These are phyloP conservation scores for Ardeotis arabs DNA, from an alignment of 2,113 vertebrate genomes.

Conservation along the genomic window DNA sequence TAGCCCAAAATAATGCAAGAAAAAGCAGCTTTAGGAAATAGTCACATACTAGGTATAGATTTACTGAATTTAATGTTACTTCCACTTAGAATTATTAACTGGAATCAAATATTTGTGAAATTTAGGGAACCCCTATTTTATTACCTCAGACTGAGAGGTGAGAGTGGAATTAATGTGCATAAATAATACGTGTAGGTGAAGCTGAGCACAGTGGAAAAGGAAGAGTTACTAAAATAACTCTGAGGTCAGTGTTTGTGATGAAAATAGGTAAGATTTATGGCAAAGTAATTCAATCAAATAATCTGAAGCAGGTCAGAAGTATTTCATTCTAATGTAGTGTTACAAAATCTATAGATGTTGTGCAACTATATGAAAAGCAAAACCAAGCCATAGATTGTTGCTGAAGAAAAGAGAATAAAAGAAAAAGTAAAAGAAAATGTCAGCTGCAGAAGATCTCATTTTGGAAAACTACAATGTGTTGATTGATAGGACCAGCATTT, in stretches of 20 bases:
- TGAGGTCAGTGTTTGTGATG: slow-evolving; percentile 20
- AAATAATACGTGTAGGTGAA: neutral
- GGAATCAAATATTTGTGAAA: neutral
- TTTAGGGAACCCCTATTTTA: neutral
- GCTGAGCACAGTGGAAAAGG: neutral
- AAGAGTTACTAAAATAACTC: slow-evolving; percentile 28
- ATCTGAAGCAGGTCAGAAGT: neutral
- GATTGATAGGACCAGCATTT: slow-evolving; percentile 72
- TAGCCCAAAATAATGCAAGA: neutral
- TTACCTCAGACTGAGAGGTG: neutral
- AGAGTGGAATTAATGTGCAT: slow-evolving; percentile 1
- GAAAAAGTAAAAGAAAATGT: slow-evolving; percentile 28
- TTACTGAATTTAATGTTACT: neutral
- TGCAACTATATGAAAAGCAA: slow-evolving; percentile 52
- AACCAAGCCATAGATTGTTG: slow-evolving; percentile 32
- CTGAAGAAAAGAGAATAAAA: slow-evolving; percentile 38
- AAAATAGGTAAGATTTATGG: slow-evolving; percentile 36
- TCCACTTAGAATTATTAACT: neutral
- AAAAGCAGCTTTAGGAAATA: neutral
- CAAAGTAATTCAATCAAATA: slow-evolving; percentile 49
- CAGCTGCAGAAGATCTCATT: slow-evolving; percentile 49
- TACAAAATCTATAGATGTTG: neutral
- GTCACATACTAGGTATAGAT: neutral
- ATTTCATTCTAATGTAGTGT: slow-evolving; percentile 1
- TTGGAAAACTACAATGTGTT: slow-evolving; percentile 54